Percentiles rank a stretch among this genome's conserved stretches.
These are phyloP conservation scores for Phrynocephalus guinanensis DNA, from an alignment of 2,797 vertebrate species.

Conservation along the genomic window DNA sequence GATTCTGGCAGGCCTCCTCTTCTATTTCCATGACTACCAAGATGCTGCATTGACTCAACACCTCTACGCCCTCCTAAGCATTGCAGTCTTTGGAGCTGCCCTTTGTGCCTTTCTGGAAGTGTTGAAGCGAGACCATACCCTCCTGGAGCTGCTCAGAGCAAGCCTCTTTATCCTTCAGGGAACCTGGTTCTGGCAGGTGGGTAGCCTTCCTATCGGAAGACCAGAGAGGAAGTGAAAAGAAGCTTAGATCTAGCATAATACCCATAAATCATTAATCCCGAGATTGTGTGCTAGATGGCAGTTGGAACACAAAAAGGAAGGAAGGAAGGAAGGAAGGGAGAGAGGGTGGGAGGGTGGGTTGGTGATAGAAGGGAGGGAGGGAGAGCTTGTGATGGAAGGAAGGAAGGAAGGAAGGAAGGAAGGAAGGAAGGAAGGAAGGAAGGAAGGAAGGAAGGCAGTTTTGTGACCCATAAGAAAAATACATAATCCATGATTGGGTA, in stretches of 20 bases:
- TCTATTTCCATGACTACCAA: slow-evolving; percentile 84
- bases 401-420: no score
- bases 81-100: slow-evolving; percentile 82
- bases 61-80: slow-evolving; percentile 87
- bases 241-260: rapidly evolving
- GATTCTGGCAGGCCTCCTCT: slow-evolving; percentile 90
- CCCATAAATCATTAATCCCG: background rate
- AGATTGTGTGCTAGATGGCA: background rate
- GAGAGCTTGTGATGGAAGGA: no score
- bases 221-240: rapidly evolving
- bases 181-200: slow-evolving; percentile 96
- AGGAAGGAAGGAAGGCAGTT: no score
- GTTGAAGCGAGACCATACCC: slow-evolving; percentile 81
- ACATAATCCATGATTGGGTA: no score
- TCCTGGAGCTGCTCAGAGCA: slow-evolving; percentile 85
- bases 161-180: slow-evolving; percentile 89
- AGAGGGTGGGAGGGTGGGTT: no score
- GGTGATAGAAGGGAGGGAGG: no score
- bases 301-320: no score
- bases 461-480: no score
- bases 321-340: no score
- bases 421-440: no score
- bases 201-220: background rate
- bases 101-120: slow-evolving; percentile 83
- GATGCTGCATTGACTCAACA: slow-evolving; percentile 85